Conservation (phyloP, 2,888 invertebrate species). For the Agrochola circellaris region DNA sequence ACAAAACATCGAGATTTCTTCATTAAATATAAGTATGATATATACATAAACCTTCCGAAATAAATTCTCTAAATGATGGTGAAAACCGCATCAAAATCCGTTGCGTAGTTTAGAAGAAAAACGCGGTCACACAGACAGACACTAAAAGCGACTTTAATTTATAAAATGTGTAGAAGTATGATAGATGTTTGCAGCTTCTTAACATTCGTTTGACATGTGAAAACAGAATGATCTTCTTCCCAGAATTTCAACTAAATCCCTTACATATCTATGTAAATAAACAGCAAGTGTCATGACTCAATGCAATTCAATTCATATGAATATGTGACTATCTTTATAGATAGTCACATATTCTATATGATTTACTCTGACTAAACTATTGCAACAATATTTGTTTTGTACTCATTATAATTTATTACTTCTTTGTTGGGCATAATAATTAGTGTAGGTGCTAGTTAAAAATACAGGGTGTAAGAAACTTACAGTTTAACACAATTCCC, state of each 20-base stretch:
- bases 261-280: constrained; percentile 1
- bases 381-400: constrained; percentile 39
- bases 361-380: constrained; percentile 26
- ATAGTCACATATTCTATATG: no score
- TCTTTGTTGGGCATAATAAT: not conserved
- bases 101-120: no score
- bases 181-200: not conserved
- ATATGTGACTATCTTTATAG: constrained; percentile 21
- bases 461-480: constrained; percentile 9
- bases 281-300: constrained; percentile 22
- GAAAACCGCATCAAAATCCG: no score
- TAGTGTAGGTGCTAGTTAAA: not conserved
- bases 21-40: no score
- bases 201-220: constrained; percentile 3
- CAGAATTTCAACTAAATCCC: constrained; percentile 14
- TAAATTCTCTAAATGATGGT: no score
- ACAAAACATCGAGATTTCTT: no score
- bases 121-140: no score
- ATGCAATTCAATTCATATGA: constrained; percentile 25
- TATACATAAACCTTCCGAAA: no score
- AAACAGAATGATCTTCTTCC: constrained; percentile 27
- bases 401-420: constrained; percentile 20
- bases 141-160: no score
- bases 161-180: not conserved
- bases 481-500: not conserved